Evolutionary conservation across 2,888 invertebrate species (phyloP).

Genomic region (Asteroscopus sphinx): DNA sequence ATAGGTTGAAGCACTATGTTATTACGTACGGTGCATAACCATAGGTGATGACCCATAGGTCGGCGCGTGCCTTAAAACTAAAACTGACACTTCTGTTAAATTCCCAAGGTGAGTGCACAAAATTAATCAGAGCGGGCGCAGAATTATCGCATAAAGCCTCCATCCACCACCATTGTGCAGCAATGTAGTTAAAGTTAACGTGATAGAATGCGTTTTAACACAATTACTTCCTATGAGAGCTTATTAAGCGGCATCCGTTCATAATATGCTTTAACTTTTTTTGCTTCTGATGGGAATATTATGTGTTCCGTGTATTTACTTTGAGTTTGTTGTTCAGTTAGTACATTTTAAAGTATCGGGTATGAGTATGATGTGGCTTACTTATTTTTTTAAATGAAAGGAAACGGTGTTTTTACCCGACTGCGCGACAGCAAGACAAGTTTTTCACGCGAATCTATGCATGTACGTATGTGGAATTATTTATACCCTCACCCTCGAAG

Average conservation of each 20-base stretch:
- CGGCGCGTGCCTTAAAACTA: too few species aligned
- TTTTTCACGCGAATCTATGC: too few species aligned
- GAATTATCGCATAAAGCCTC: slow-evolving; percentile 59
- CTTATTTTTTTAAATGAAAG: too few species aligned
- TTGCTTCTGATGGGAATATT: slow-evolving; percentile 40
- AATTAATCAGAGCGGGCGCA: slow-evolving; percentile 38
- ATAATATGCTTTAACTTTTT: slow-evolving; percentile 49
- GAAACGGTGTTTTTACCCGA: too few species aligned
- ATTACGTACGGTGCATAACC: too few species aligned
- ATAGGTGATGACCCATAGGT: too few species aligned
- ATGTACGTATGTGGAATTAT: too few species aligned
- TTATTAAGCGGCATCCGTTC: slow-evolving; percentile 57
- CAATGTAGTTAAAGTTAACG: slow-evolving; percentile 49
- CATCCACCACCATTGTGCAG: slow-evolving; percentile 55
- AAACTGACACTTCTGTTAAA: slow-evolving; percentile 9
- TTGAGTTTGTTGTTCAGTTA: slow-evolving; percentile 11
- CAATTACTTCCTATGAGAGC: slow-evolving; percentile 58
- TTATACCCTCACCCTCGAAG: too few species aligned
- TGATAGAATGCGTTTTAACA: slow-evolving; percentile 61
- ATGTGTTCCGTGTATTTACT: slow-evolving; percentile 36
- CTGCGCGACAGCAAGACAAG: too few species aligned
- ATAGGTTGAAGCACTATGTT: too few species aligned
- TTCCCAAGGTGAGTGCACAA: slow-evolving; percentile 25
- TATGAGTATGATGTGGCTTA: too few species aligned
- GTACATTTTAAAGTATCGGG: neutral